Conservation (phyloP, 2,888 invertebrate genomes). For the Spilarctia lutea region DNA sequence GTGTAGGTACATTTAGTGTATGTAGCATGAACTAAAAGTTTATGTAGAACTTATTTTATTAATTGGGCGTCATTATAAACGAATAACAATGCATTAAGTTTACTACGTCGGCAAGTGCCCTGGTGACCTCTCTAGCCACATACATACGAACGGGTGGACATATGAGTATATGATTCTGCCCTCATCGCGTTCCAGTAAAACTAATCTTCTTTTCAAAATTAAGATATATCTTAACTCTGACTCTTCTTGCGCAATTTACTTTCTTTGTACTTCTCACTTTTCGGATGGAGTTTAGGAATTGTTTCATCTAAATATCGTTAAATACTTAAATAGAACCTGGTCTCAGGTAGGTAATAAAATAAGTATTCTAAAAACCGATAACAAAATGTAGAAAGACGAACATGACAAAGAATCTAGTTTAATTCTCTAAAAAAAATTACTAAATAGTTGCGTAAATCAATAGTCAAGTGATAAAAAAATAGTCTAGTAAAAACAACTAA, state of each 20-base stretch:
- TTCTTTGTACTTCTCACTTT: background rate
- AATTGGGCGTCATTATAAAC: no score
- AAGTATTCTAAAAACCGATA: background rate
- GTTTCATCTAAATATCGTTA: no score
- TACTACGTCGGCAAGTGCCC: background rate
- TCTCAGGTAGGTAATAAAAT: no score
- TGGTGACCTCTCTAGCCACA: background rate
- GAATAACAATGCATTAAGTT: no score
- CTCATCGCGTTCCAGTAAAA: background rate
- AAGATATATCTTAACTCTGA: background rate
- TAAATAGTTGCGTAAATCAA: constrained; percentile 28
- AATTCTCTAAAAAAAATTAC: background rate
- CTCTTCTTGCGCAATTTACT: background rate
- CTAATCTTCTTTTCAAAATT: background rate
- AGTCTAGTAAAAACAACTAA: constrained; percentile 48
- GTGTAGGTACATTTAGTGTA: background rate
- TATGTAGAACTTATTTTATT: background rate
- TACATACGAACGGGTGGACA: background rate
- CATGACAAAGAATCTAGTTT: background rate
- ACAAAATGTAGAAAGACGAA: background rate
- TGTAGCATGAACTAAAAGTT: background rate
- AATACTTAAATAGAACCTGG: background rate
- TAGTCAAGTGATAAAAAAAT: constrained; percentile 21
- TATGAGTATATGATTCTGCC: background rate
- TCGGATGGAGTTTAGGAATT: no score